These are phyloP conservation scores for Fulmarus glacialis DNA, from an alignment of 2,113 vertebrate genomes.

Conservation along the genomic window DNA sequence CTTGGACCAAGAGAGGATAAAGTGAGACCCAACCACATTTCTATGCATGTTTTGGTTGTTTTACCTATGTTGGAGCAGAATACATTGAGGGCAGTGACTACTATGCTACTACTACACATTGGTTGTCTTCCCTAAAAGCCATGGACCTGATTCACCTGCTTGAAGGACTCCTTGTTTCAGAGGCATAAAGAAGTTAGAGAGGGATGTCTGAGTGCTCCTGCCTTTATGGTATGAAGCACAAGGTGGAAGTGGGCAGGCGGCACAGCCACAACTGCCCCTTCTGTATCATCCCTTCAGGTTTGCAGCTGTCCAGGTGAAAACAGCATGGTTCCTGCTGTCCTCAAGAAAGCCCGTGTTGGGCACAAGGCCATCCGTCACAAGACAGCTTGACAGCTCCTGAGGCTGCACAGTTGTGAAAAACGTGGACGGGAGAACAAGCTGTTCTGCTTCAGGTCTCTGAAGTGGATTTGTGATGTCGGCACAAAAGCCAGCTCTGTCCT, in stretches of 20 bases:
- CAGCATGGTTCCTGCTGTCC: background rate
- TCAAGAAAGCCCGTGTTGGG: background rate
- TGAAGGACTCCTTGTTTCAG: background rate
- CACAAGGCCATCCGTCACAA: background rate
- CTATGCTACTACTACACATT: background rate
- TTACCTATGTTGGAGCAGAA: background rate
- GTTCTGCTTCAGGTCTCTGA: slow-evolving; percentile 24
- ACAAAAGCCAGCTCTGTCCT: background rate
- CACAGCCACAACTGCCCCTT: background rate
- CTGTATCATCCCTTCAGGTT: background rate
- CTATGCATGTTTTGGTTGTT: background rate
- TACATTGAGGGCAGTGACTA: background rate
- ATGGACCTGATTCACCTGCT: background rate
- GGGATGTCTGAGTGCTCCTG: background rate
- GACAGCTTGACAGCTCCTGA: background rate
- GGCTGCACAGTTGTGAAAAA: background rate
- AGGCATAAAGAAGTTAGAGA: background rate
- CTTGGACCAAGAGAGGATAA: background rate
- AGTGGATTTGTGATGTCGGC: background rate
- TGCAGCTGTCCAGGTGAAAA: background rate
- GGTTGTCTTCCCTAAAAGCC: background rate
- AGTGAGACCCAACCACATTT: background rate
- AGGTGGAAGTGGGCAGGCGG: background rate
- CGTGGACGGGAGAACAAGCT: background rate
- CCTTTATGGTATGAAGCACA: background rate